Evolutionary conservation across 2,113 vertebrate genomes (phyloP).

Genomic region (Muscicapa adusta): DNA sequence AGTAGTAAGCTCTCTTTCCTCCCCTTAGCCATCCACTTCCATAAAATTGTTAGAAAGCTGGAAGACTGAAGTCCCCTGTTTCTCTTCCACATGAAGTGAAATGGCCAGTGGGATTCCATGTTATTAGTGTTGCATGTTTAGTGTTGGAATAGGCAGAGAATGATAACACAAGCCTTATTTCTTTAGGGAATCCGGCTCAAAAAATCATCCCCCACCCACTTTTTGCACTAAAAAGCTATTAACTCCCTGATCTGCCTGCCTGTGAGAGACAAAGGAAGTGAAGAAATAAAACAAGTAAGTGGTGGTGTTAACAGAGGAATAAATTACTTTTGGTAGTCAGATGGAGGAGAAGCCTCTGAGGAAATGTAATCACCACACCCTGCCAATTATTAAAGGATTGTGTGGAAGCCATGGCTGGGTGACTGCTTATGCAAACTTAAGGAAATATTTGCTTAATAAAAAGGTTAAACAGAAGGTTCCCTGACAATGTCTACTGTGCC

Average conservation of each 20-base stretch:
- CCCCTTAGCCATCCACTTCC: not conserved
- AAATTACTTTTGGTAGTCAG: not conserved
- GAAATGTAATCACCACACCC: slow-evolving; percentile 36
- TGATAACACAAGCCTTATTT: not conserved
- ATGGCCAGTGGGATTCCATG: not conserved
- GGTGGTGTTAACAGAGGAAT: not conserved
- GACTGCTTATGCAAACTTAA: slow-evolving; percentile 5
- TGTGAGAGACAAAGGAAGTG: not conserved
- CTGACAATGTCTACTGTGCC: not conserved
- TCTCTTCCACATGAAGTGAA: not conserved
- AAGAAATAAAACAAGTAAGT: not conserved
- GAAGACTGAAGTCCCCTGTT: not conserved
- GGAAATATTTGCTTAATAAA: slow-evolving; percentile 26
- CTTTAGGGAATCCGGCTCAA: not conserved
- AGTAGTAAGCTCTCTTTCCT: not conserved
- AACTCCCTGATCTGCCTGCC: not conserved
- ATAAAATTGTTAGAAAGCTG: not conserved
- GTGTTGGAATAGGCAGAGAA: not conserved
- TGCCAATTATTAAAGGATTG: slow-evolving; percentile 2
- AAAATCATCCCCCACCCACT: not conserved
- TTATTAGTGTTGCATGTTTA: not conserved
- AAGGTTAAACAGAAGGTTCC: not conserved
- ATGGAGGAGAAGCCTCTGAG: not conserved
- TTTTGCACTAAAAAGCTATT: not conserved
- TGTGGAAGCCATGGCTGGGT: not conserved